These are phyloP conservation scores for Drosophila pegasa DNA, from an alignment of 2,888 invertebrate species.

Conservation along the genomic window DNA sequence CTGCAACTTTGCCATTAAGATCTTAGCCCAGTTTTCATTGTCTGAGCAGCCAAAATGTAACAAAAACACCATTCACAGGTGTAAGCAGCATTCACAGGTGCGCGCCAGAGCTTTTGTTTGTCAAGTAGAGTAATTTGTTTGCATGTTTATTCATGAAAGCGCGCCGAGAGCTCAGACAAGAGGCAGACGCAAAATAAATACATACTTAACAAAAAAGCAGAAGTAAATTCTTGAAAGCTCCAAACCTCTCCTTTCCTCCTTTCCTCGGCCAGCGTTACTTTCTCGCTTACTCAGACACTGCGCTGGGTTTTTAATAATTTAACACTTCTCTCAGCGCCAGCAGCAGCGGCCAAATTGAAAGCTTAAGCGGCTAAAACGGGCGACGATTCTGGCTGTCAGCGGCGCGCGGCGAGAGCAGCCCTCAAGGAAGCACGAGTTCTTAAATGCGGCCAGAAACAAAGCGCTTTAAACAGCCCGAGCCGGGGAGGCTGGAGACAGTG, in stretches of 20 bases:
- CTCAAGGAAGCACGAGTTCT: slow-evolving; percentile 22
- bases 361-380: slow-evolving; percentile 54
- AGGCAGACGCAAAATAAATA: slow-evolving; percentile 40
- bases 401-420: slow-evolving; percentile 17
- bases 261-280: not conserved
- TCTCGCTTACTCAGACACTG: slow-evolving; percentile 15
- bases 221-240: slow-evolving; percentile 29
- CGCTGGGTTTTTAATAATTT: slow-evolving; percentile 63
- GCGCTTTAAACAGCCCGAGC: slow-evolving; percentile 54
- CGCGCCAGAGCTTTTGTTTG: slow-evolving; percentile 40
- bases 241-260: slow-evolving; percentile 19
- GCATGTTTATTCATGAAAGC: slow-evolving; percentile 64
- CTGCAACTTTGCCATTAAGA: slow-evolving; percentile 54
- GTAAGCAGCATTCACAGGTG: slow-evolving; percentile 57
- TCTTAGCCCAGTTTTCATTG: slow-evolving; percentile 69
- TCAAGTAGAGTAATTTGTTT: slow-evolving; percentile 71
- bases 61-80: slow-evolving; percentile 45
- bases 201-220: slow-evolving; percentile 17
- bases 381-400: slow-evolving; percentile 39
- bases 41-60: slow-evolving; percentile 21
- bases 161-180: slow-evolving; percentile 49
- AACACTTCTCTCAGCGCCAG: slow-evolving; percentile 42
- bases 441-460: slow-evolving; percentile 41
- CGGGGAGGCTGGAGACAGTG: slow-evolving; percentile 18
- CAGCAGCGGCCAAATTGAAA: slow-evolving; percentile 59